phyloP scores from a whole-genome alignment of 2,888 invertebrate species.

The Glyphotaelius pellucidus region DNA sequence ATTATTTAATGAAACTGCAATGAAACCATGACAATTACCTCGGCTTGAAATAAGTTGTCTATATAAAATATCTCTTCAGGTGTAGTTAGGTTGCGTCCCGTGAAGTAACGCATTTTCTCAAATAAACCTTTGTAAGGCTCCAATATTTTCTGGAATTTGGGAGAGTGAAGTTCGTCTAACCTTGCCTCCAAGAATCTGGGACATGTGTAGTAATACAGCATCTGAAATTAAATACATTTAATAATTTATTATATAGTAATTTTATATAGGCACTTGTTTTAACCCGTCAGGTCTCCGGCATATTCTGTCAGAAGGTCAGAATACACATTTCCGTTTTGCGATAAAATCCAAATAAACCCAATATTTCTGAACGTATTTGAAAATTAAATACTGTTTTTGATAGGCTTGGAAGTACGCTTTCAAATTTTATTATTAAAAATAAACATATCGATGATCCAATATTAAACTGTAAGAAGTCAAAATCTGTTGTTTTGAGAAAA shows the following conservation, averaged over 20 bases:
- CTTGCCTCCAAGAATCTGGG: conserved; percentile 63
- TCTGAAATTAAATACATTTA: conserved; percentile 56
- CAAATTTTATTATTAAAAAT: too few species aligned
- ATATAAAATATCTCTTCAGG: conserved; percentile 71
- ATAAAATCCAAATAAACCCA: too few species aligned
- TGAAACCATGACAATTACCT: conserved; percentile 69
- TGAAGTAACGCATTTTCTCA: conserved; percentile 53
- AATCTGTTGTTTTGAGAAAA: too few species aligned
- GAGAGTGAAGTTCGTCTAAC: conserved; percentile 49
- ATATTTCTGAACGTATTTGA: too few species aligned
- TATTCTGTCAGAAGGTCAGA: too few species aligned
- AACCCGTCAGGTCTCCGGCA: too few species aligned
- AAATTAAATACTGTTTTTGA: too few species aligned
- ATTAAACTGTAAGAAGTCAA: too few species aligned
- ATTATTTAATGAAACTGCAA: not conserved
- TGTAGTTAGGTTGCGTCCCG: conserved; percentile 63
- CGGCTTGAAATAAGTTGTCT: conserved; percentile 75
- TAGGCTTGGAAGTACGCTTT: too few species aligned
- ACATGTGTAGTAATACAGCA: conserved; percentile 66
- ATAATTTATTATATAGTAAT: not conserved
- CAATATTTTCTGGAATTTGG: conserved; percentile 55
- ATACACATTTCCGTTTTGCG: too few species aligned
- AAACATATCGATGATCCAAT: too few species aligned
- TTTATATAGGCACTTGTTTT: too few species aligned
- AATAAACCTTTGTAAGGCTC: conserved; percentile 60